A percentile compares a stretch with the other conserved stretches of the same genome.
phyloP scores from a whole-genome alignment of 2,888 invertebrate species.

The Spilarctia lutea region DNA sequence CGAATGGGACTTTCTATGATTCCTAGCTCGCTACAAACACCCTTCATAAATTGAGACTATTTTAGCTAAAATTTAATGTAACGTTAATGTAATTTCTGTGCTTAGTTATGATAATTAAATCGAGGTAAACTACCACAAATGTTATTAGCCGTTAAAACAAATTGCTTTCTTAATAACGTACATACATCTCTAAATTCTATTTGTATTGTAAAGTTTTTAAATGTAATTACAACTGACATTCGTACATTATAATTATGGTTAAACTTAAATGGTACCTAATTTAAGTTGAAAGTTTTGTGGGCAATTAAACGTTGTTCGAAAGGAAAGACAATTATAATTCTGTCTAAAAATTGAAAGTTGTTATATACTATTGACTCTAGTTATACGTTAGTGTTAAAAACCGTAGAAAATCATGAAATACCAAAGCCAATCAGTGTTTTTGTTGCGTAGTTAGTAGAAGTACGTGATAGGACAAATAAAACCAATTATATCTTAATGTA shows the following conservation, averaged over 20 bases:
- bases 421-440: no score
- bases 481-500: no score
- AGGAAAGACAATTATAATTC: not conserved
- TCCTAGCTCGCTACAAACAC: no score
- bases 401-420: not conserved
- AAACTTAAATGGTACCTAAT: not conserved
- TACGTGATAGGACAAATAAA: no score
- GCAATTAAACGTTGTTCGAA: not conserved
- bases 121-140: not conserved
- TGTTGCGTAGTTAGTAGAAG: no score
- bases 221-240: not conserved
- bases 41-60: not conserved
- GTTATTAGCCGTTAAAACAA: not conserved
- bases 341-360: not conserved
- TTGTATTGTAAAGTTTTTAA: not conserved
- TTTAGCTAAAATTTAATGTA: not conserved
- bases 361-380: not conserved
- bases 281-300: not conserved
- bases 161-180: not conserved
- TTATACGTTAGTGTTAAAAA: not conserved
- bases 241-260: not conserved
- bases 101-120: not conserved
- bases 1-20: no score
- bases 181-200: not conserved
- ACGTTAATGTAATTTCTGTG: not conserved